Evolutionary conservation across 2,113 vertebrate genomes (phyloP).

Genomic region (Dromiciops gliroides): DNA sequence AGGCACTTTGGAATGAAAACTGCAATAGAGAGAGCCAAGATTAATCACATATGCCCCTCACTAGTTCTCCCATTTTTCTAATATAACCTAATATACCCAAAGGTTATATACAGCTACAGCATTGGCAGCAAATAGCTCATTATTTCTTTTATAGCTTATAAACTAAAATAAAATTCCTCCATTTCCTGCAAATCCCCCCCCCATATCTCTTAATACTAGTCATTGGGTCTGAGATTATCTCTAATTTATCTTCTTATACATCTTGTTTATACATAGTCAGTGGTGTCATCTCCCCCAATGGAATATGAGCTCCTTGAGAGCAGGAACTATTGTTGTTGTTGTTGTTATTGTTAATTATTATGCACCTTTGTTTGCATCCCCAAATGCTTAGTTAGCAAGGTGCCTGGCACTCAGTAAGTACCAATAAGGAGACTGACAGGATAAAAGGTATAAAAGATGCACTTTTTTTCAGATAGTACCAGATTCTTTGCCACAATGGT

Average conservation of each 20-base stretch:
- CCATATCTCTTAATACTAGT: neutral
- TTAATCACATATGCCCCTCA: neutral
- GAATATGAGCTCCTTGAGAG: neutral
- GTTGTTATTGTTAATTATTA: neutral
- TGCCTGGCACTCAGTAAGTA: neutral
- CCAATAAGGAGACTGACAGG: no score
- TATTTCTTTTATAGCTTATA: slow-evolving; percentile 7
- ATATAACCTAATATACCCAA: slow-evolving; percentile 36
- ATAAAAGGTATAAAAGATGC: no score
- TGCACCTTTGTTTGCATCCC: neutral
- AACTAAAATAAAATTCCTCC: slow-evolving; percentile 24
- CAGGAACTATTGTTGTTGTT: neutral
- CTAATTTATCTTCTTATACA: neutral
- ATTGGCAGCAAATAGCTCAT: neutral
- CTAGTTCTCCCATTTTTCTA: slow-evolving; percentile 2
- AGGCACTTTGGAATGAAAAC: neutral
- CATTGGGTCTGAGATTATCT: neutral
- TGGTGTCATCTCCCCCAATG: neutral
- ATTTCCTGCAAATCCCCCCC: neutral
- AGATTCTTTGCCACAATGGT: no score
- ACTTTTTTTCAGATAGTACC: no score
- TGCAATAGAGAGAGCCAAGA: neutral
- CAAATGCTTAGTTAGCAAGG: neutral
- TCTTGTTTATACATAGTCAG: neutral
- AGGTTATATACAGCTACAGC: slow-evolving; percentile 9